These are phyloP conservation scores for Poecile atricapillus DNA, from an alignment of 2,113 vertebrate species.

Conservation along the genomic window DNA sequence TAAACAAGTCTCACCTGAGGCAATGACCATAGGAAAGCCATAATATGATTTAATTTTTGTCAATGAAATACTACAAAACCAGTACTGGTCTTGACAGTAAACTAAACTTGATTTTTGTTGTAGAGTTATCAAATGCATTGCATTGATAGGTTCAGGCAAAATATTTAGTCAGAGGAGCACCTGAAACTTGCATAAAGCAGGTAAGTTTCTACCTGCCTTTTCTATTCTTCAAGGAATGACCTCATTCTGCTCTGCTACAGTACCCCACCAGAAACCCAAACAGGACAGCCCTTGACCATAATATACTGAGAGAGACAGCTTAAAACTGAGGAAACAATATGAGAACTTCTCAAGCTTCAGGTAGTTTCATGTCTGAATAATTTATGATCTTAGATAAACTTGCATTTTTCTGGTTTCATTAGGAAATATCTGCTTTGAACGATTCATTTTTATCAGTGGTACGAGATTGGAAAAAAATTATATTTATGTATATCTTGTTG, in stretches of 20 bases:
- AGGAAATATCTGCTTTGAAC: not conserved
- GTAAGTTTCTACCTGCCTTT: not conserved
- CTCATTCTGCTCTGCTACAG: not conserved
- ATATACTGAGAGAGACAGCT: not conserved
- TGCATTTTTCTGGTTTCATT: not conserved
- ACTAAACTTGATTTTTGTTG: not conserved
- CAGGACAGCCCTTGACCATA: not conserved
- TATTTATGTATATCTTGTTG: not conserved
- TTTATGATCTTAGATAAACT: not conserved
- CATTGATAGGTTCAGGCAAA: not conserved
- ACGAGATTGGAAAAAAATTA: accelerated
- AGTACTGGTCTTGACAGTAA: not conserved
- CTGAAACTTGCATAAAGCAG: not conserved
- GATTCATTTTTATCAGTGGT: not conserved
- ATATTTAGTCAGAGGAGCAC: not conserved
- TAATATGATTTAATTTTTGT: not conserved
- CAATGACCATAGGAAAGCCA: not conserved
- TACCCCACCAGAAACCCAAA: not conserved
- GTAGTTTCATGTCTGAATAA: not conserved
- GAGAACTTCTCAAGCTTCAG: not conserved
- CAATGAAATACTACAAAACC: not conserved
- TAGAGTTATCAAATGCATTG: not conserved
- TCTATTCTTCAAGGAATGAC: not conserved
- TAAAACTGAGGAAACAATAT: not conserved
- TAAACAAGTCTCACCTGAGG: not conserved